Conservation (phyloP, 2,888 invertebrate species). For the Cantharis rustica region DNA sequence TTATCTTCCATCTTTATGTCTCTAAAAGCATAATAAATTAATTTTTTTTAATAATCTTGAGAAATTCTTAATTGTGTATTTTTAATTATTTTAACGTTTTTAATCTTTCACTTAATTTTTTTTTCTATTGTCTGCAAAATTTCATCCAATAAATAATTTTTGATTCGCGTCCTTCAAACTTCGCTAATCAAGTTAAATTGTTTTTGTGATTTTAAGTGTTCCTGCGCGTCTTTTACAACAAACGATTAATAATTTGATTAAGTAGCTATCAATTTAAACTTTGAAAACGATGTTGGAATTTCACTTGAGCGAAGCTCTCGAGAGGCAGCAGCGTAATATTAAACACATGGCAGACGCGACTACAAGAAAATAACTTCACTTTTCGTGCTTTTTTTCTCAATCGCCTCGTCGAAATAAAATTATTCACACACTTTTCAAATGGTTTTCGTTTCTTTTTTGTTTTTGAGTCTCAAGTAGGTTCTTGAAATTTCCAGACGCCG, state of each 20-base stretch:
- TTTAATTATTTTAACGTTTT: not conserved
- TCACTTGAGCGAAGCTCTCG: slow-evolving; percentile 12
- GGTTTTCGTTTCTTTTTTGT: not conserved
- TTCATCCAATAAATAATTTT: not conserved
- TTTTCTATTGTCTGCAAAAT: not conserved
- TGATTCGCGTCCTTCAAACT: not conserved
- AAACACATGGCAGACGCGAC: slow-evolving; percentile 10
- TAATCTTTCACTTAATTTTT: not conserved
- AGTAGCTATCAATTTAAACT: not conserved
- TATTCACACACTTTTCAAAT: not conserved
- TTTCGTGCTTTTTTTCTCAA: not conserved
- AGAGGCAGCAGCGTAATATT: not conserved
- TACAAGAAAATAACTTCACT: not conserved
- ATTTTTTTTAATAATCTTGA: not conserved
- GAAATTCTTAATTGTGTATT: not conserved
- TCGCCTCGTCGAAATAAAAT: not conserved
- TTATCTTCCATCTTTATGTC: not conserved
- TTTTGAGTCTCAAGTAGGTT: not conserved
- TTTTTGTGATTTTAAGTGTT: not conserved
- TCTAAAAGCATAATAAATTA: not conserved
- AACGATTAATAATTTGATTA: not conserved
- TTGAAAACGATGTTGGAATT: not conserved
- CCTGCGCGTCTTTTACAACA: not conserved
- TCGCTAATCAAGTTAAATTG: not conserved
- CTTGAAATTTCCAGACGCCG: slow-evolving; percentile 1